A percentile compares a stretch with the other conserved stretches of the same genome.
Conservation (phyloP, 2,888 invertebrate species). For the Ophion ventricosus region DNA sequence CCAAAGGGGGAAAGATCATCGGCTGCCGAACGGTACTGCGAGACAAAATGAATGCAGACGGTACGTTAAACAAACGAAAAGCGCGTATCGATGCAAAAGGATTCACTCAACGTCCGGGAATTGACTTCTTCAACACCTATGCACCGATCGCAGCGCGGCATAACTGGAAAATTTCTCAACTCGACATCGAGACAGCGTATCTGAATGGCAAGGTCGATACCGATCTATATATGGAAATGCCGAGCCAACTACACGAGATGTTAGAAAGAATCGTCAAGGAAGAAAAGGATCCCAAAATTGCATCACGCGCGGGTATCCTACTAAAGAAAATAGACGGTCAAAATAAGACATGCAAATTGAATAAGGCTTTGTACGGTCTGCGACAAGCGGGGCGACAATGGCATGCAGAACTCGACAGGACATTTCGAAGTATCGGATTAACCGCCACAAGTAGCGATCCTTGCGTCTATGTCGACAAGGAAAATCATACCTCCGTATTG, state of each 20-base stretch:
- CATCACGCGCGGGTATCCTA: slow-evolving; percentile 46
- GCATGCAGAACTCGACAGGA: not conserved
- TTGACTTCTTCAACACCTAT: slow-evolving; percentile 67
- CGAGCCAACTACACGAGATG: not conserved
- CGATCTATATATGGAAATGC: slow-evolving; percentile 65
- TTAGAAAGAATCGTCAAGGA: not conserved
- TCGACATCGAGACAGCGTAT: slow-evolving; percentile 70
- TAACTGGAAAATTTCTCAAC: slow-evolving; percentile 63
- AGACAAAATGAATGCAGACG: slow-evolving; percentile 64
- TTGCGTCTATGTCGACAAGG: not conserved
- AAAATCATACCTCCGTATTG: slow-evolving; percentile 68
- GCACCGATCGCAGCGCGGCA: slow-evolving; percentile 67
- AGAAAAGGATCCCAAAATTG: not conserved
- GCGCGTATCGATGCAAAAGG: slow-evolving; percentile 67
- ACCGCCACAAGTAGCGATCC: not conserved
- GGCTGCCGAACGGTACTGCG: slow-evolving; percentile 58
- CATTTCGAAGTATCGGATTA: not conserved
- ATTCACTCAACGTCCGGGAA: slow-evolving; percentile 64
- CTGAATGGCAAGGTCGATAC: slow-evolving; percentile 68
- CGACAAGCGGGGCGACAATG: not conserved
- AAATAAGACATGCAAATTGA: slow-evolving; percentile 63
- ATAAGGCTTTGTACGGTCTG: slow-evolving; percentile 47
- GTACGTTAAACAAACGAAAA: slow-evolving; percentile 64
- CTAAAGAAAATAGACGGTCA: slow-evolving; percentile 24
- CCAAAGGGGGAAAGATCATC: slow-evolving; percentile 46